phyloP scores from a whole-genome alignment of 2,797 vertebrate species.

The Thamnophis elegans region DNA sequence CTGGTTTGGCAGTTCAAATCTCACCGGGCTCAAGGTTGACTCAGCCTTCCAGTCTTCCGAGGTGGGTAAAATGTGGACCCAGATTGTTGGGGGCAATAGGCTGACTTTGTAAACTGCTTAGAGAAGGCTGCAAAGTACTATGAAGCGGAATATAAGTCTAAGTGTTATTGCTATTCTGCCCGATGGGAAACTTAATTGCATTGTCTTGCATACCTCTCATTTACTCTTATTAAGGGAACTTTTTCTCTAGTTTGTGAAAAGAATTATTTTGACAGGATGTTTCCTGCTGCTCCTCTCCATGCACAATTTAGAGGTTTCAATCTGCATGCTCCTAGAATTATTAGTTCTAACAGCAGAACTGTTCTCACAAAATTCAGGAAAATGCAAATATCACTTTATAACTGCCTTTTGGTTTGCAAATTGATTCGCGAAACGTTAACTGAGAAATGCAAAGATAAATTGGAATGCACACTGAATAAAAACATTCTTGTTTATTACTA shows the following conservation, averaged over 20 bases:
- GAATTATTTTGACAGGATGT: background rate
- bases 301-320: background rate
- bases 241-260: background rate
- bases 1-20: too few species aligned
- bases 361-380: background rate
- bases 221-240: background rate
- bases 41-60: too few species aligned
- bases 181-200: background rate
- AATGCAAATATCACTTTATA: background rate
- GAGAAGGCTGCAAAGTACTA: too few species aligned
- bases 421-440: background rate
- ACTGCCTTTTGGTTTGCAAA: background rate
- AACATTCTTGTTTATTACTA: background rate
- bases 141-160: too few species aligned
- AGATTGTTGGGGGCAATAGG: too few species aligned
- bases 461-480: background rate
- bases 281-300: background rate
- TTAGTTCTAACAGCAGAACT: background rate
- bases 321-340: background rate
- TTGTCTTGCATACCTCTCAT: background rate
- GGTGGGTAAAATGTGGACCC: too few species aligned
- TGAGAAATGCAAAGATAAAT: background rate
- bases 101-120: too few species aligned
- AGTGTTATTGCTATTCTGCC: background rate
- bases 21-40: too few species aligned